Base-by-base conservation (phyloP, 2,888 invertebrate genomes). In the Exephanes ischioxanthus region DNA sequence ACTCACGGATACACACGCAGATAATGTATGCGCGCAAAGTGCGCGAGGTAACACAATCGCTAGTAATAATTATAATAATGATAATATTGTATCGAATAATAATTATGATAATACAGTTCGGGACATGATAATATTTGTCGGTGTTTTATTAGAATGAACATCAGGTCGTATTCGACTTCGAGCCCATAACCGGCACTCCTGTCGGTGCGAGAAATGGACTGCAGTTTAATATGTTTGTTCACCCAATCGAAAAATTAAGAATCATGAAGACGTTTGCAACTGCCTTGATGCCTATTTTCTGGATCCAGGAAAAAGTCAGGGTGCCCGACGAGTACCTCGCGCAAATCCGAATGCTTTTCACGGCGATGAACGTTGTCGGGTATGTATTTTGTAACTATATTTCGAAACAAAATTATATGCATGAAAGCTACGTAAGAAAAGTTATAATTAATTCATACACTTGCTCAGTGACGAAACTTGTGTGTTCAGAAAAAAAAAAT, bases 161-260 rank as follows among this genome's bases (percentile, higher is more conserved):
- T 92, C 96, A 95, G 68, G 96, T 98, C 5, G 95, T 94, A 68
- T 95, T 98, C 86, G 96, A 97, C 90, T 97, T 98, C 92, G 98
- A 98, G 93, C 96, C 97, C 91, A 97, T 96, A 88, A 95, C 96
- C 0, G 97, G 97, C 0, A 96, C 97, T 0, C 97, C 97, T 0
- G 94, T 98, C 90, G 95, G 95, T 6, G 97, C 97, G 0, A 96
- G 95, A 78, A 97, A 97, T 92, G 95, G 97, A 30, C 91, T 97
- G 0, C 97, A 97, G 91, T 97, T 97, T 89, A 97, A 96, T 91
- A 94, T 97, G 87, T 95, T 96, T 61, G 91, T 97, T 2, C 94
- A 96, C 71, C 95, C 95, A 68, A 95, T 96, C 0, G 95, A 96
- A 0, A 97, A 97, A 92, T 93, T 97, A 16, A 96, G 96, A 0